Percentiles rank a stretch among this genome's conserved stretches.
Evolutionary conservation across 2,888 invertebrate genomes (phyloP).

Genomic region (Diplolepis rosae): DNA sequence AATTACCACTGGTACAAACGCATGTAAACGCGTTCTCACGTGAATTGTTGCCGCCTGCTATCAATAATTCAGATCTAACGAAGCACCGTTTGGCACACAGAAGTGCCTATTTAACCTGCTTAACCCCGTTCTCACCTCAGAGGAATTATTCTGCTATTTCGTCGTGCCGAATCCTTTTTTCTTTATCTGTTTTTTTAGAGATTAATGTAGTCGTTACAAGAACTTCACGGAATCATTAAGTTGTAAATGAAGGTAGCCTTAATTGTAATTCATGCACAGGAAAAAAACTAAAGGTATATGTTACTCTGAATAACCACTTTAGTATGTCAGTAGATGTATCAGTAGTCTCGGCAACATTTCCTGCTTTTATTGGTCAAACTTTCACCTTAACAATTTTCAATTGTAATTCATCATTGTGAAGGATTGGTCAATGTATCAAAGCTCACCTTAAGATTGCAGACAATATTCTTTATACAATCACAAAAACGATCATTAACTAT

Average conservation of each 20-base stretch:
- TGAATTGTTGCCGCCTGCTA: constrained; percentile 19
- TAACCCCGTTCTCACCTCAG: constrained; percentile 20
- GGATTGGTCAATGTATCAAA: background rate
- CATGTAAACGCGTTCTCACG: constrained; percentile 28
- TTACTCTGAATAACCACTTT: background rate
- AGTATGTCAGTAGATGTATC: background rate
- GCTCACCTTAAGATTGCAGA: background rate
- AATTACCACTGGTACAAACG: constrained; percentile 20
- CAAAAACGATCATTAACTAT: no score
- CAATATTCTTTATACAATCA: no score
- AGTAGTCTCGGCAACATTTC: background rate
- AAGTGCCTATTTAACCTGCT: constrained; percentile 27
- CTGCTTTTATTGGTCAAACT: constrained; percentile 15
- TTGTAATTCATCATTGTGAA: background rate
- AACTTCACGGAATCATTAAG: constrained; percentile 13
- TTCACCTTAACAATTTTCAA: background rate
- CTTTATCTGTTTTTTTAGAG: background rate
- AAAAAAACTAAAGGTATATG: background rate
- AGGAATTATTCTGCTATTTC: constrained; percentile 11
- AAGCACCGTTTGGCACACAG: constrained; percentile 29
- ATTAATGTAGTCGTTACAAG: constrained; percentile 9
- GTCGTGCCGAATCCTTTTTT: background rate
- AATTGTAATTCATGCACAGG: constrained; percentile 10
- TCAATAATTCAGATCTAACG: constrained; percentile 23
- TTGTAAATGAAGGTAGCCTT: background rate